A percentile compares a stretch with the other conserved stretches of the same genome.
phyloP scores from a whole-genome alignment of 1,140 invertebrate genomes.

The Drosophila neocordata region DNA sequence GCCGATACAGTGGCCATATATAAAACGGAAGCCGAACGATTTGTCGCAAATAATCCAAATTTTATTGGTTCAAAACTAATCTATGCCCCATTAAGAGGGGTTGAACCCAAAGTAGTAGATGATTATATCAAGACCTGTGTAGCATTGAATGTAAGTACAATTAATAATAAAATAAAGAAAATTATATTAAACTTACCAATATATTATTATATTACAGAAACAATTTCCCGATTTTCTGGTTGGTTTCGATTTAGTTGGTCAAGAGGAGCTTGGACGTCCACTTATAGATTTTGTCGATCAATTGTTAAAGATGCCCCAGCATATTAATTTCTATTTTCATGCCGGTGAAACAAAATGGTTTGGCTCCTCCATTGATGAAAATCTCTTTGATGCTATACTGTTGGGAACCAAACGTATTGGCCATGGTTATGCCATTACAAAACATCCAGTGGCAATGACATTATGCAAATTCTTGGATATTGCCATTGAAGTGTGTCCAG shows the following conservation, averaged over 20 bases:
- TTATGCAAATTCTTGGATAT: slow-evolving; percentile 86
- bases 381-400: slow-evolving; percentile 90
- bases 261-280: slow-evolving; percentile 87
- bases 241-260: slow-evolving; percentile 90
- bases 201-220: too few species aligned
- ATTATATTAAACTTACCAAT: too few species aligned
- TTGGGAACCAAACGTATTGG: slow-evolving; percentile 89
- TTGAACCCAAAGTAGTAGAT: slow-evolving; percentile 74
- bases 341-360: slow-evolving; percentile 92
- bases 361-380: slow-evolving; percentile 86
- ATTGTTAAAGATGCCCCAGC: slow-evolving; percentile 83
- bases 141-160: slow-evolving; percentile 52
- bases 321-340: slow-evolving; percentile 90
- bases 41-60: slow-evolving; percentile 85
- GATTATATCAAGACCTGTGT: slow-evolving; percentile 82
- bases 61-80: slow-evolving; percentile 89
- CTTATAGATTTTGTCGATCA: slow-evolving; percentile 85
- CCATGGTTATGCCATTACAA: slow-evolving; percentile 87
- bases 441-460: slow-evolving; percentile 88
- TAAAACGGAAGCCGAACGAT: slow-evolving; percentile 84
- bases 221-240: slow-evolving; percentile 84
- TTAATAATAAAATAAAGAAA: too few species aligned
- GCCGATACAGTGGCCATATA: slow-evolving; percentile 85
- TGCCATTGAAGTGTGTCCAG: slow-evolving; percentile 91
- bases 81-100: slow-evolving; percentile 85